Base-by-base conservation (phyloP, 2,797 vertebrate genomes). In the Gallinago stenura region DNA sequence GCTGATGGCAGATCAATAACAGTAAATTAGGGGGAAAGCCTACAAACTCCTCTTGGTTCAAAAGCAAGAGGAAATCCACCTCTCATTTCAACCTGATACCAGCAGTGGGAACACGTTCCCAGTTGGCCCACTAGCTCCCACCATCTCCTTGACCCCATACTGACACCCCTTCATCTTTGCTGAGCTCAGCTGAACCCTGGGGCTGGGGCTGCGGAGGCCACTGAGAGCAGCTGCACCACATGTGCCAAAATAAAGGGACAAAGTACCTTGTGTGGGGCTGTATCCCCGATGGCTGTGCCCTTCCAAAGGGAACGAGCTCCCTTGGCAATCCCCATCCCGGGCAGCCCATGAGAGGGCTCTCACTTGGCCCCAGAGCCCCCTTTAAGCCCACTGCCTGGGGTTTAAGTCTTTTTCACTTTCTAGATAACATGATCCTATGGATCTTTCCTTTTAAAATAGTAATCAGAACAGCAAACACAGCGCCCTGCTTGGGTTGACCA, bases 381-480 rank as follows among this genome's bases (percentile, higher is more conserved):
- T 76, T 56, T 90, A 79, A 93, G 84, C 85, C 41, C 35, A 51
- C 70, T 54, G 66, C 94, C 73, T 83, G 57, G 84, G 28, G 48
- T 96, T 97, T 95, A 90, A 96, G 85, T 82, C 72, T 95, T 81
- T 96, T 76, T 86, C 72, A 78, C 2, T 61, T 95, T 95, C 91
- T 93, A 82, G 86, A 95, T 94, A 94, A 96, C 95, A 96, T 89
- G 86, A 90, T 93, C 87, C 85, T 83, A 71, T 70, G 79, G 90
- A 94, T 95, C 76, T 92, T 94, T 85, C 57, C 95, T 95, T 96
- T 96, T 90, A 97, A 95, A 96, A 91, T 85, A 92, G 90, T 94
- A 95, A 95, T 95, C 91, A 92, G 94, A 95, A 96, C 79, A 89
- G 92, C 95, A 97, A 97, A 95, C 93, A 97, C 70, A 91, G 60